Percentiles rank a stretch among this genome's conserved stretches.
Evolutionary conservation across 2,797 vertebrate species (phyloP).

Genomic region (Caiman crocodilus): DNA sequence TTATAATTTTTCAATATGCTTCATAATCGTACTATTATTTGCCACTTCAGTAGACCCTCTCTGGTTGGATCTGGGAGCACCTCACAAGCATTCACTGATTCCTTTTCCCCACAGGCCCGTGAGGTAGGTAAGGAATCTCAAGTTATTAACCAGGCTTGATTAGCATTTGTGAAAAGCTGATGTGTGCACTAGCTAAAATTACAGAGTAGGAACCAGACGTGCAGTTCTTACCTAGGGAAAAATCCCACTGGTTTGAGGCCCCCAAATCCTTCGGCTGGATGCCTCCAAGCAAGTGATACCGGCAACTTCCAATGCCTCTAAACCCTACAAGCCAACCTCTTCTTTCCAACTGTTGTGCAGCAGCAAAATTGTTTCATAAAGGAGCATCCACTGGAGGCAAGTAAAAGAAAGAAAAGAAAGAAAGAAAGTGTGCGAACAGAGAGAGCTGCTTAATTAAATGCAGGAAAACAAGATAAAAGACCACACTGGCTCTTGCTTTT

Average conservation of each 20-base stretch:
- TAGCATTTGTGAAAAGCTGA: not conserved
- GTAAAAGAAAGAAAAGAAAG: not conserved
- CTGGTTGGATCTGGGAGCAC: not conserved
- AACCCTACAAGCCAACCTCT: not conserved
- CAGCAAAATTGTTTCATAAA: constrained; percentile 25
- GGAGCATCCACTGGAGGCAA: not conserved
- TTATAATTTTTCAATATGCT: not conserved
- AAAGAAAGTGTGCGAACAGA: not conserved
- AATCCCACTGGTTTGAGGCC: not conserved
- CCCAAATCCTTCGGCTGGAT: not conserved
- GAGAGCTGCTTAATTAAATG: constrained; percentile 59
- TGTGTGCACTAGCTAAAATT: not conserved
- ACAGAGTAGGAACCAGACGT: not conserved
- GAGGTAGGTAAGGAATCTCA: not conserved
- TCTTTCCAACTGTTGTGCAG: not conserved
- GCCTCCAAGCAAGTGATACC: not conserved
- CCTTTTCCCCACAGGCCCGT: not conserved
- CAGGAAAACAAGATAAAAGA: constrained; percentile 38
- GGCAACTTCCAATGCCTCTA: not conserved
- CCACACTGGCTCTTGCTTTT: constrained; percentile 35
- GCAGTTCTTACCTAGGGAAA: not conserved
- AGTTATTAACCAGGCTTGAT: not conserved
- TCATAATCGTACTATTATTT: not conserved
- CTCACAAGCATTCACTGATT: not conserved
- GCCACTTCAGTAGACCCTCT: not conserved